Base-by-base conservation (phyloP, 2,113 vertebrate species). In the Copsychus sechellarum region DNA sequence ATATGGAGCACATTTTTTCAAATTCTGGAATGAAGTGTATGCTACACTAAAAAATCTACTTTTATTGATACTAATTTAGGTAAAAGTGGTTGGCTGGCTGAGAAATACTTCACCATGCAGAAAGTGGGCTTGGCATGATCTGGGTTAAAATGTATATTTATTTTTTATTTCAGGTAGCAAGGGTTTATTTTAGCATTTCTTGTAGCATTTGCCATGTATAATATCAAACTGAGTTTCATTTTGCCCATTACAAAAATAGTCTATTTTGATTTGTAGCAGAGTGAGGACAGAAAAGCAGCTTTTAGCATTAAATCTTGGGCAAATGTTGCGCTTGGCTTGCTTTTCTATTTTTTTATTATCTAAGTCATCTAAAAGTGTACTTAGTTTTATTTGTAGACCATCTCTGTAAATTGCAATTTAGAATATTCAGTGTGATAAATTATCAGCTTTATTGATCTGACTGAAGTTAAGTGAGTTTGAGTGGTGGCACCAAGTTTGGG, bases 21-120 rank as follows among this genome's bases (percentile, higher is more conserved):
- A 89, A 88, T 93, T 94, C 33, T 93, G 81, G 88, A 91, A 94
- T 88, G 78, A 96, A 93, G 33, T 66, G 25, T 83, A 81, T 34
- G 80, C 91, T 96, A 86, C 85, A 89, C 72, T 87, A 95, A 95
- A 94, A 91, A 90, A 70, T 96, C 85, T 90, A 94, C 91, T 96
- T 95, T 53, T 74, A 95, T 87, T 93, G 86, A 88, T 97, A 96
- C 90, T 97, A 96, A 96, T 93, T 96, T 87, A 92, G 91, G 69
- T 88, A 79, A 95, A 96, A 94, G 58, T 76, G 74, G 95, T 91
- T 94, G 92, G 93, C 87, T 94, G 92, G 93, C 87, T 93, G 88
- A 87, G 88, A 94, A 97, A 77, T 95, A 86, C 36, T 95, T 76
- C 86, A 81, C 92, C 86, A 88, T 86, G 40, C 74, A 94, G 91